Evolutionary conservation across 2,113 vertebrate species (phyloP).

Genomic region (Orthonyx spaldingii): DNA sequence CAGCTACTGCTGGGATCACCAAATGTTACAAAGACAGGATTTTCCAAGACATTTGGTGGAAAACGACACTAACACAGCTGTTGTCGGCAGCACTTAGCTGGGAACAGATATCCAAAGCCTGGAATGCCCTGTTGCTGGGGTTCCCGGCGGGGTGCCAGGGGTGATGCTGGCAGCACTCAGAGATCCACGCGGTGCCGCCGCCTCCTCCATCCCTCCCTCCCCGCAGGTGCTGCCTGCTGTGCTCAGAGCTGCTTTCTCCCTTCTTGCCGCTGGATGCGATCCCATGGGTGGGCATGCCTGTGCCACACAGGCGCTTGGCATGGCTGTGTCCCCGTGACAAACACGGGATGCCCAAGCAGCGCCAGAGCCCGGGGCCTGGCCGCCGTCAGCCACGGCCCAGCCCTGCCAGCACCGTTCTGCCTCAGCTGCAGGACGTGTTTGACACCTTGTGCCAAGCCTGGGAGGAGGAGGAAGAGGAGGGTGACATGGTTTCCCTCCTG

Average conservation of each 20-base stretch:
- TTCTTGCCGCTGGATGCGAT: not conserved
- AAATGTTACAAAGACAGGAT: not conserved
- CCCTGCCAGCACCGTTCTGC: not conserved
- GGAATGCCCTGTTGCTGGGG: not conserved
- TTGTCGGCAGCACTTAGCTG: not conserved
- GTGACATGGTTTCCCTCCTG: not conserved
- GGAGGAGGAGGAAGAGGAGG: slow-evolving; percentile 26
- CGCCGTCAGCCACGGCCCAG: not conserved
- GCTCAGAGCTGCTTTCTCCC: not conserved
- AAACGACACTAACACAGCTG: not conserved
- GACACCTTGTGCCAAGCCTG: not conserved
- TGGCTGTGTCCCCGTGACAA: not conserved
- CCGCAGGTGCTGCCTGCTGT: not conserved
- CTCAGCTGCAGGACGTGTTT: not conserved
- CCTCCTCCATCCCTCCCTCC: not conserved
- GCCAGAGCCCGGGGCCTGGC: not conserved
- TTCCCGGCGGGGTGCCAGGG: not conserved
- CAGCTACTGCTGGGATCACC: not conserved
- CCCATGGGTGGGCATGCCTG: not conserved
- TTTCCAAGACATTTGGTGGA: not conserved
- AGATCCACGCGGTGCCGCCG: not conserved
- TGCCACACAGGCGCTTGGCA: not conserved
- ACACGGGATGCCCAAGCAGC: not conserved
- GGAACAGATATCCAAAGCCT: not conserved
- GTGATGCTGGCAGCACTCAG: not conserved